Base-by-base conservation (phyloP, 2,888 invertebrate genomes). In the Apamea sordens region DNA sequence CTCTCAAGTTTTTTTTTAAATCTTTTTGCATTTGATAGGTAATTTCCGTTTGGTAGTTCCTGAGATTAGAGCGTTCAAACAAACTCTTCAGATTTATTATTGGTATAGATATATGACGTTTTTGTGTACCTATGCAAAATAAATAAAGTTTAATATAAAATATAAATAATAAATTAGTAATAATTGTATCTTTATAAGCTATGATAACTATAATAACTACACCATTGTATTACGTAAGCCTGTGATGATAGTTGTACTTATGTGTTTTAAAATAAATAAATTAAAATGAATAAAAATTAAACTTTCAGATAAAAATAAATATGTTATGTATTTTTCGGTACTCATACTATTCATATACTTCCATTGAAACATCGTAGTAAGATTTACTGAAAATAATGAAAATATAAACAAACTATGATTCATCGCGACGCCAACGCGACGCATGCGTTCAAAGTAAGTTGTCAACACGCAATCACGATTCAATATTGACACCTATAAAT, bases 321-420 rank as follows among this genome's bases (percentile, higher is more conserved):
- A n/a, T n/a, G n/a, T 32, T 70, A 24, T 28, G 24, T 28, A 44
- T 63, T 53, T 80, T 41, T 10, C 21, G n/a, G 41, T 44, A 32
- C 28, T 47, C 18, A 21, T 44, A 28, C 11, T 53, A 6, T 21
- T 41, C 24, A 41, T 11, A 74, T 50, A 53, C 41, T 73, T 47
- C 11, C 24, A 47, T 18, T 69, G 47, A 24, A 47, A 47, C 7
- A n/a, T 72, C 18, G 36, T 72, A 36, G 13, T 36, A 36, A n/a
- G 8, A n/a, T 50, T 36, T 4, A 73, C 24, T 59, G 47, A 61
- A 73, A 75, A 74, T n/a, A 47, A 32, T n/a, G 0, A n/a, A n/a
- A 76, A 81, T 59, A 83, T 67, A 68, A 71, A 81, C 47, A 68
- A 77, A 61, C 28, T 7, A 70, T 80, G 85, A 80, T 4, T 68